Percentiles rank a stretch among this genome's conserved stretches.
Conservation (phyloP, 2,797 vertebrate species). For the Neoniphon sammara region DNA sequence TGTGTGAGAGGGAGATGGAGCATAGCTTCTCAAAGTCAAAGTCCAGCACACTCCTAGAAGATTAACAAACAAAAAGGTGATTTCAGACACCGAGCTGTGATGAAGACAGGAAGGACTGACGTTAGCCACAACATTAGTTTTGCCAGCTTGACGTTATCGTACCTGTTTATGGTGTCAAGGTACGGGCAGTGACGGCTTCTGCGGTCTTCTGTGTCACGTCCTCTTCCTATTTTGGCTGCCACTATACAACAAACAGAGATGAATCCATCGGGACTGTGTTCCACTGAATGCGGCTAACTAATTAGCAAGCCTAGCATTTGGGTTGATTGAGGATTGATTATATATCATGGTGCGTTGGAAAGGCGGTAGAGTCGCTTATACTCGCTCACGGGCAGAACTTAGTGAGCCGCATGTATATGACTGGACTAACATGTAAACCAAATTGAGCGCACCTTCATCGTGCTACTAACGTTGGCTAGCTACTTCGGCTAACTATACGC, state of each 20-base stretch:
- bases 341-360: background rate
- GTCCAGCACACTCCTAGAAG: conserved; percentile 92
- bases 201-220: conserved; percentile 85
- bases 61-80: conserved; percentile 1
- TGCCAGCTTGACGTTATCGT: conserved; percentile 2
- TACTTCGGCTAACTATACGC: conserved; percentile 48
- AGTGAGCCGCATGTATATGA: background rate
- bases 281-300: conserved; percentile 28
- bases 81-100: conserved; percentile 2
- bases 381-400: background rate
- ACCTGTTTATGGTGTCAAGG: conserved; percentile 97
- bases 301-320: conserved; percentile 7
- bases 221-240: conserved; percentile 81
- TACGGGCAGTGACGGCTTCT: conserved; percentile 96
- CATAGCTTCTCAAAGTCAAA: conserved; percentile 99
- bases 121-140: background rate
- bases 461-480: conserved; percentile 37
- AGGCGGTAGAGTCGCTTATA: background rate
- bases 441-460: background rate
- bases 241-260: conserved; percentile 42
- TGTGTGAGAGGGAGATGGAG: conserved; percentile 96
- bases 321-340: background rate
- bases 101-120: background rate
- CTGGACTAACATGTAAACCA: background rate
- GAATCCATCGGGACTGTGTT: background rate